A percentile compares a stretch with the other conserved stretches of the same genome.
These are phyloP conservation scores for Eulemur rufifrons DNA, from an alignment of 2,113 vertebrate genomes.

Conservation along the genomic window DNA sequence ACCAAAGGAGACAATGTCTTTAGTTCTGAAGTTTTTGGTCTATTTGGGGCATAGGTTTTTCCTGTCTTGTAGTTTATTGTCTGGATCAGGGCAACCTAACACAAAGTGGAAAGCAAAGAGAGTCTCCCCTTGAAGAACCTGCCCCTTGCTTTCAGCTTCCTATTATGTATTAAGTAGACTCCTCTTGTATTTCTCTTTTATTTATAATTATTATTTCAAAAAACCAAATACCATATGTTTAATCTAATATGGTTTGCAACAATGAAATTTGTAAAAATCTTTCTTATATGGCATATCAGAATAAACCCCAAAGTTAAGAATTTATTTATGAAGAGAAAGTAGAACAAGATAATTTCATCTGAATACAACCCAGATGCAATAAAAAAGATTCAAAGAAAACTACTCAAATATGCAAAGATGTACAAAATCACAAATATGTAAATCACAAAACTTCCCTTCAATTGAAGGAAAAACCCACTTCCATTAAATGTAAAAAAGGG, in stretches of 20 bases:
- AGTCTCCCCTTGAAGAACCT: neutral
- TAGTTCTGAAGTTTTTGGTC: neutral
- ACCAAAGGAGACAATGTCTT: conserved; percentile 7
- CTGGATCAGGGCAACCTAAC: neutral
- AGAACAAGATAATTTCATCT: neutral
- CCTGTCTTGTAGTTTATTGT: neutral
- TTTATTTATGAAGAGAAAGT: neutral
- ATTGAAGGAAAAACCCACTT: neutral
- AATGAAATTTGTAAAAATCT: neutral
- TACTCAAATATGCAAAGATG: conserved; percentile 5
- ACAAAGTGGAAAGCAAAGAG: neutral
- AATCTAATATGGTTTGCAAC: neutral
- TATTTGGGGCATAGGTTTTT: neutral
- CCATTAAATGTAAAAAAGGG: neutral
- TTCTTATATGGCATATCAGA: neutral
- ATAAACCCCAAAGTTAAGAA: neutral
- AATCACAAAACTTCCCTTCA: neutral
- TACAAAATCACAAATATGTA: neutral
- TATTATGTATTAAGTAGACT: neutral
- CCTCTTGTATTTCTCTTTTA: neutral
- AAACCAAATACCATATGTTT: neutral
- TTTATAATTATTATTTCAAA: conserved; percentile 4
- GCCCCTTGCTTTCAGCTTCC: neutral
- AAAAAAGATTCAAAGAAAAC: conserved; percentile 28
- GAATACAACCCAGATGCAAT: neutral